Base-by-base conservation (phyloP, 2,113 vertebrate genomes). In the Oryzias javanicus region DNA sequence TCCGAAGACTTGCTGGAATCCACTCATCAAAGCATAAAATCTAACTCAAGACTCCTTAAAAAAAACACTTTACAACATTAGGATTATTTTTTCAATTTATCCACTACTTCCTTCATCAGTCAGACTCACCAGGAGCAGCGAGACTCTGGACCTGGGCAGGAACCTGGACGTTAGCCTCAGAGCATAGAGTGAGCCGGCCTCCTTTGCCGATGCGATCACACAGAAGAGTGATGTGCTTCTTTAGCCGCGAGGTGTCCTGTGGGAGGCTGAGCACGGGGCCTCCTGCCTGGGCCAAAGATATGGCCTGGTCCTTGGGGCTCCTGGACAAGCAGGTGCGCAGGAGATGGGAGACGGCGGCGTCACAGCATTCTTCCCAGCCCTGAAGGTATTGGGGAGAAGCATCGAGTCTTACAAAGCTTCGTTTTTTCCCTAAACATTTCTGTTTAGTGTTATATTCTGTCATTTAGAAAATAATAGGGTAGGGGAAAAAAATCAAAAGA, bases 281-380 rank as follows among this genome's bases (percentile, higher is more conserved):
- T 4, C 78, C 86, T 20, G 71, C 81, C 49, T 88, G 88, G 40
- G 81, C 88, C 64, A 94, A 84, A 64, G 84, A 93, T 47, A 95
- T 71, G 19, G 94, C 94, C 86, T 98, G 96, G 49, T 99, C 97
- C 80, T 96, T 98, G 5, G 94, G 90, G 72, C 93, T 98, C 79
- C 94, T 94, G 0, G 97, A 97, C 18, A 99, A 88, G 83, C 96
- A 99, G 35, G 91, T 97, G 71, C 93, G 92, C 80, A 99, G 70
- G 24, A 98, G 93, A 78, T 96, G 94, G 60, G 95, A 93, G 46
- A 99, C 66, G 0, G 96, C 93, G 0, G 95, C 94, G 55, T 98
- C 96, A 58, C 95, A 96, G 5, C 92, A 92, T 89, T 99, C 97
- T 89, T 98, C 97, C 97, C 97, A 99, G 18, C 96, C 97, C 97